Conservation (phyloP, 2,888 invertebrate genomes). For the Drosophila meridiana region DNA sequence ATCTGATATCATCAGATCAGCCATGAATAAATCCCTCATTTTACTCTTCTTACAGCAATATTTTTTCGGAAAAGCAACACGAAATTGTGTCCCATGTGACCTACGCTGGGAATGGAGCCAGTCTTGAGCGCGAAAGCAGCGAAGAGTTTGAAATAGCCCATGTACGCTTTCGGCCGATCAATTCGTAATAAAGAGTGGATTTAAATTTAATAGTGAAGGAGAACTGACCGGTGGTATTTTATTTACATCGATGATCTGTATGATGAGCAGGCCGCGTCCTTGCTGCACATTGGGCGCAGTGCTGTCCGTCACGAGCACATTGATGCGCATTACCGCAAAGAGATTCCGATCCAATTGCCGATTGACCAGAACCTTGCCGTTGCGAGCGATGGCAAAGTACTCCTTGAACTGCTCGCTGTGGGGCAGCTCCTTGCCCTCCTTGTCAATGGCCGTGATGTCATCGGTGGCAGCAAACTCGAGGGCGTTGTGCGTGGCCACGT, state of each 20-base stretch:
- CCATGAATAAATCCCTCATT: background rate
- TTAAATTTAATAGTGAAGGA: background rate
- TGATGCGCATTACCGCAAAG: slow-evolving; percentile 89
- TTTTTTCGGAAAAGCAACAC: slow-evolving; percentile 75
- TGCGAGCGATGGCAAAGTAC: slow-evolving; percentile 88
- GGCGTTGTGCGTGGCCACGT: slow-evolving; percentile 89
- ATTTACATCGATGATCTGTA: slow-evolving; percentile 90
- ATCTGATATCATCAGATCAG: background rate
- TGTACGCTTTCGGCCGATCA: slow-evolving; percentile 23
- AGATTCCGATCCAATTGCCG: slow-evolving; percentile 83
- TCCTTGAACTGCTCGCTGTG: slow-evolving; percentile 86
- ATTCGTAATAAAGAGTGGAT: background rate
- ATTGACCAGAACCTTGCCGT: slow-evolving; percentile 86
- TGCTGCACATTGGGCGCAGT: slow-evolving; percentile 92
- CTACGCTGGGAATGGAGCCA: slow-evolving; percentile 1
- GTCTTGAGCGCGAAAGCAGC: slow-evolving; percentile 35
- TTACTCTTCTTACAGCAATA: slow-evolving; percentile 58
- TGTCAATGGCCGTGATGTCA: slow-evolving; percentile 91
- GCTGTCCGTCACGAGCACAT: slow-evolving; percentile 91
- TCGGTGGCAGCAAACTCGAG: slow-evolving; percentile 88
- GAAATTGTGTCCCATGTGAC: slow-evolving; percentile 36
- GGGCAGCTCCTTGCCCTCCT: slow-evolving; percentile 91
- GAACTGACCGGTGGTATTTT: slow-evolving; percentile 87
- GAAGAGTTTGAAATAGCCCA: slow-evolving; percentile 52
- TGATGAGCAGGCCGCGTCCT: slow-evolving; percentile 89